Conservation (phyloP, 2,113 vertebrate species). For the Zonotrichia leucophrys region DNA sequence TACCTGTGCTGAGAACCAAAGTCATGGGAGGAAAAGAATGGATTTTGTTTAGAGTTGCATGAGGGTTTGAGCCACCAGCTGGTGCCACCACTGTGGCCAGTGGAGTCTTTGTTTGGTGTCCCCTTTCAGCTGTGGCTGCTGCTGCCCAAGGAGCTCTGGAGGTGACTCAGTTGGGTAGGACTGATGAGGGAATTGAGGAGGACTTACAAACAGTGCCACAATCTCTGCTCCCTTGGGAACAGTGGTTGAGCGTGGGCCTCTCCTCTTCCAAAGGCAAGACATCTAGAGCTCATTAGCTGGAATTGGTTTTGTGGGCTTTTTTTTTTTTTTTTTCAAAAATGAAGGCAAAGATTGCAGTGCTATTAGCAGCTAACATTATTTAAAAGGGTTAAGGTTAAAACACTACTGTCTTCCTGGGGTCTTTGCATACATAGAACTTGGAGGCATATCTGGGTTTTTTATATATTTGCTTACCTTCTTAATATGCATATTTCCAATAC, state of each 20-base stretch:
- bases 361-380: background rate
- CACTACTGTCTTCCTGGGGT: background rate
- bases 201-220: background rate
- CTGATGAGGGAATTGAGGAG: background rate
- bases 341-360: background rate
- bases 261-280: background rate
- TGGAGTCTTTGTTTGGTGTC: accelerated
- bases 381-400: background rate
- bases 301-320: background rate
- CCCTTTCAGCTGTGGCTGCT: background rate
- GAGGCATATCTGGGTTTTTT: background rate
- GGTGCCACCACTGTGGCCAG: background rate
- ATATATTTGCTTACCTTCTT: background rate
- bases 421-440: conserved; percentile 6
- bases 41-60: background rate
- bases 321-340: background rate
- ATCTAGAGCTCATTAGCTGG: background rate
- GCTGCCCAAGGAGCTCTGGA: background rate
- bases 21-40: background rate
- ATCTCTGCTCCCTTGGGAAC: background rate
- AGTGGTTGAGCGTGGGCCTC: background rate
- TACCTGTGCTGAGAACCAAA: background rate
- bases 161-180: background rate
- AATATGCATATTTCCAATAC: conserved; percentile 31
- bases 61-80: background rate